Base-by-base conservation (phyloP, 2,113 vertebrate species). In the Zosterops lateralis region DNA sequence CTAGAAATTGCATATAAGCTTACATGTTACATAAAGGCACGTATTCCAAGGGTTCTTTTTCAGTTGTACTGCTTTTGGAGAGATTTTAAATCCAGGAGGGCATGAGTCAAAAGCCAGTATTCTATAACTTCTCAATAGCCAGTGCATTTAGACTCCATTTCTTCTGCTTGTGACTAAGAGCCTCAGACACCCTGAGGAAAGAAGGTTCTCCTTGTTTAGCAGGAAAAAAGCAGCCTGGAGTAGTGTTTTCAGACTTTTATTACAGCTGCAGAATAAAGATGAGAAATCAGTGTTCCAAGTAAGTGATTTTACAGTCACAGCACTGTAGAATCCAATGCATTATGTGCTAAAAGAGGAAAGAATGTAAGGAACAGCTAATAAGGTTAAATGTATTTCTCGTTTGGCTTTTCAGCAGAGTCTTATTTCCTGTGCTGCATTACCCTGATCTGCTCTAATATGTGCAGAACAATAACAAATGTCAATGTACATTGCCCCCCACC, bases 161-260 rank as follows among this genome's bases (percentile, higher is more conserved):
- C 82, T 95, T 87, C 45, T 79, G 47, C 38, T 82, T 83, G 78
- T 91, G 91, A 79, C 74, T 92, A 53, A 70, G 78, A 94, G 84
- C 44, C 32, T 91, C 51, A 77, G 84, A 87, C 24, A n/a, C 78
- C 68, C 87, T 40, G 42, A 86, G 68, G 84, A 88, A 85, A 92
- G 74, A 85, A 87, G 78, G 64, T 95, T 70, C 34, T 91, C 32
- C 92, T 91, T 89, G 91, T 94, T 91, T 68, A 91, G 87, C 91
- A 89, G 73, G 93, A 84, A 94, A 87, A 92, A 92, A 91, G 90
- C 87, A 85, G 91, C 89, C 89, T 95, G 85, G 84, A 94, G n/a
- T 66, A 86, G 79, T 64, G 51, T 87, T 96, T 95, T 90, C 84
- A 85, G 93, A 74, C 85, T 87, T 88, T 2, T 56, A 50, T 95